phyloP scores from a whole-genome alignment of 2,113 vertebrate species.

The Vidua macroura region DNA sequence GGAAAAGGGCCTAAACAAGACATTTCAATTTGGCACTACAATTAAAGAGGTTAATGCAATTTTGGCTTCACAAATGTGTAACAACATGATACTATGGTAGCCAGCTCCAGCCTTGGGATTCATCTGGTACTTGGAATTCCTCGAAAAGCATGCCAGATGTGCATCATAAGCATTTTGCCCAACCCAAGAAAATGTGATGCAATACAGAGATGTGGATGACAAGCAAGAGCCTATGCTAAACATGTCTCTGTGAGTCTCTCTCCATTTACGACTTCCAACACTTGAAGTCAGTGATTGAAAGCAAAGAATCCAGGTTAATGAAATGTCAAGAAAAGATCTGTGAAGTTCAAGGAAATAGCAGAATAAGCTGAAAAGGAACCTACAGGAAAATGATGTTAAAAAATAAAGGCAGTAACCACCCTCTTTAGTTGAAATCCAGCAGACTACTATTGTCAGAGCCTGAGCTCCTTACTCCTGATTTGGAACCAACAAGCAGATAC shows the following conservation, averaged over 20 bases:
- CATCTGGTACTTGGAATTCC: neutral
- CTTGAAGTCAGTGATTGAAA: neutral
- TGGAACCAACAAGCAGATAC: neutral
- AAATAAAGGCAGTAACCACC: neutral
- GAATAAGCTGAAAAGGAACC: neutral
- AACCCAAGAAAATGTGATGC: neutral
- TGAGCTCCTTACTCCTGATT: neutral
- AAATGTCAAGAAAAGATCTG: neutral
- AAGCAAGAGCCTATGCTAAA: neutral
- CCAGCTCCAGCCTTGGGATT: neutral
- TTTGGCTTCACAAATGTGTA: constrained; percentile 2
- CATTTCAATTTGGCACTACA: neutral
- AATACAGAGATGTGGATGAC: neutral
- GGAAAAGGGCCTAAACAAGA: neutral
- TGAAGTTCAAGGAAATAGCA: neutral
- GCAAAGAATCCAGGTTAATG: neutral
- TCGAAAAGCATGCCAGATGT: neutral
- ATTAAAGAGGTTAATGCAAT: neutral
- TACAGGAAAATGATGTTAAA: neutral
- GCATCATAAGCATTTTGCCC: neutral
- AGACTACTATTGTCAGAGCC: neutral
- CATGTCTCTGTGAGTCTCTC: neutral
- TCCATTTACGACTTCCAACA: neutral
- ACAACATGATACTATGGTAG: neutral
- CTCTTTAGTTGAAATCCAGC: neutral